Conservation (phyloP, 2,888 invertebrate species). For the Micoletzkya japonica region DNA sequence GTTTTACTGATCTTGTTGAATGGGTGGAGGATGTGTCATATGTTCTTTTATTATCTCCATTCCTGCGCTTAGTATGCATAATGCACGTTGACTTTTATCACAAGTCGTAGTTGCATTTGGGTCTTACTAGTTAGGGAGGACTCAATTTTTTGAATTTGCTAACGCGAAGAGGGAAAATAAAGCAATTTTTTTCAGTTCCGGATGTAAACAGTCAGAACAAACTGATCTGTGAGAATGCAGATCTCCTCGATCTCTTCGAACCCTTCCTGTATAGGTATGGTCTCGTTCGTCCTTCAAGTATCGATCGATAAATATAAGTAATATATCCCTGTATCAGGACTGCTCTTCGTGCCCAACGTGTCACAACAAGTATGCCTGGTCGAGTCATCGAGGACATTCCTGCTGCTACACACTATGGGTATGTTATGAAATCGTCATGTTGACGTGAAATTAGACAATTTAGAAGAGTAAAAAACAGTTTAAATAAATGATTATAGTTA, state of each 20-base stretch:
- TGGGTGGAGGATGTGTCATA: no score
- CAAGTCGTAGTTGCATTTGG: no score
- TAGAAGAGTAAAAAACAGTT: no score
- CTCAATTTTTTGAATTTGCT: no score
- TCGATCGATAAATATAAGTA: background rate
- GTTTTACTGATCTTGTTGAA: no score
- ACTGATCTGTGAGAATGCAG: conserved; percentile 40
- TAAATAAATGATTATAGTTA: no score
- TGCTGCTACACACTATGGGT: conserved; percentile 21
- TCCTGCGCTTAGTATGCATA: no score
- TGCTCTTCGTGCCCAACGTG: background rate
- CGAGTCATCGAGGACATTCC: conserved; percentile 18
- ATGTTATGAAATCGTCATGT: background rate
- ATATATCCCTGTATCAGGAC: background rate
- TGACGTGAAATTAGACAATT: background rate
- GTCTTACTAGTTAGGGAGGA: no score
- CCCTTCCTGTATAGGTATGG: conserved; percentile 40
- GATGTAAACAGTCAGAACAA: conserved; percentile 10
- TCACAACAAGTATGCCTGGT: conserved; percentile 15
- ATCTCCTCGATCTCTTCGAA: conserved; percentile 37
- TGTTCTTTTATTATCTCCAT: no score
- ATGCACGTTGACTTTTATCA: no score
- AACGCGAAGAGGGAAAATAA: background rate
- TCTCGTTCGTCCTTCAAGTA: background rate
- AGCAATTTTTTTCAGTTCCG: conserved; percentile 29